phyloP scores from a whole-genome alignment of 1,140 invertebrate species.

The Radopholus similis region DNA sequence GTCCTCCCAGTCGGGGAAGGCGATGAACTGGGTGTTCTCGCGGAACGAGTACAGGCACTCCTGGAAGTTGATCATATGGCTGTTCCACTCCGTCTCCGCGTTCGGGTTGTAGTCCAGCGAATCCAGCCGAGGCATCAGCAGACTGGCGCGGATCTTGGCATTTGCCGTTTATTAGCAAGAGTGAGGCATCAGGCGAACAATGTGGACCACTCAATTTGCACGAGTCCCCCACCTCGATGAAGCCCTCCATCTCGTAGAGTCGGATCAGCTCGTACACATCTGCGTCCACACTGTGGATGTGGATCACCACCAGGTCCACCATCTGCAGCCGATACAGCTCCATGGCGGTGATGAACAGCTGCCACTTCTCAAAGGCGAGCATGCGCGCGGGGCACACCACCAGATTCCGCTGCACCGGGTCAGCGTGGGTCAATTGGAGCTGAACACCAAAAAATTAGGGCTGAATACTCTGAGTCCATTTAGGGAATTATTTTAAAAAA shows the following conservation, averaged over 20 bases:
- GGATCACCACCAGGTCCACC: conserved; percentile 29
- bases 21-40: conserved; percentile 27
- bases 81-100: conserved; percentile 23
- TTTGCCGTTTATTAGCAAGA: neutral
- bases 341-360: conserved; percentile 26
- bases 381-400: conserved; percentile 23
- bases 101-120: conserved; percentile 25
- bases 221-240: neutral
- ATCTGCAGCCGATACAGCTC: conserved; percentile 23
- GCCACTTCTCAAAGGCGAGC: conserved; percentile 34
- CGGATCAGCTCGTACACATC: conserved; percentile 24
- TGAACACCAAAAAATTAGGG: too few species aligned
- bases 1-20: conserved; percentile 35
- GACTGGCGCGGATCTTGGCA: neutral
- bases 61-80: conserved; percentile 24
- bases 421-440: conserved; percentile 13
- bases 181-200: neutral
- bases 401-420: neutral
- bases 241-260: conserved; percentile 14
- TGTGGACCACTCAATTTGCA: neutral
- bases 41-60: conserved; percentile 30
- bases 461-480: too few species aligned
- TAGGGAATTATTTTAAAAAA: too few species aligned
- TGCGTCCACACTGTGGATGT: conserved; percentile 19
- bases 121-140: conserved; percentile 8